Evolutionary conservation across 2,797 vertebrate genomes (phyloP), one percentile per base, ranked within the genome.

Genomic region (Chrosomus eos): DNA sequence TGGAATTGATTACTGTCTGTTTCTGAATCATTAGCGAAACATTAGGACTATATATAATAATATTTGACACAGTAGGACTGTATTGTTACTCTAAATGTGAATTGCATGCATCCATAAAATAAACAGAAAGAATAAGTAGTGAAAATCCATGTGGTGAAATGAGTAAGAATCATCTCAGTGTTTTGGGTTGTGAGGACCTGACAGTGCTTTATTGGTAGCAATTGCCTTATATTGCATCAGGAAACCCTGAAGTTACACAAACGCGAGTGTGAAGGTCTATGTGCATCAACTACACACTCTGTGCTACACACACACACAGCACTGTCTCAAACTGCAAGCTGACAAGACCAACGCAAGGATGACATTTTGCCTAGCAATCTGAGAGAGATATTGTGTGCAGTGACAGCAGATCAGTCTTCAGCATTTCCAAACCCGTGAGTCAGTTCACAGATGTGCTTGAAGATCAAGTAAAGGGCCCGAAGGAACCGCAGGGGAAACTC

Each of bases 191-290:
- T 48, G 33, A 67, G 84, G 38, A 68, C 70, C 23, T 76, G 43
- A 60, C 38, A 43, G 48, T 14, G 58, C 36, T 87, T 81, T 53
- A 68, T 26, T 53, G 33, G 75, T 33, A 64, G 66, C 45, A 60
- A n/a, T 88, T 87, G 62, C 87, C 19, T 53, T 23, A 23, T 48
- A 82, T 87, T 90, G 86, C 89, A 87, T 90, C 82, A 88, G 81
- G 74, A 60, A 84, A 82, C 43, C 16, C 40, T 53, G 64, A 55
- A 75, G 60, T 87, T 80, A 36, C 86, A 75, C 45, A 51, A 45
- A 79, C 51, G n/a, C 33, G 21, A 73, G 16, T 73, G 43, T 21
- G 72, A 40, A 18, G 23, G 43, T 43, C 36, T 55, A 55, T 55
- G 76, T 36, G 78, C 51, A 79, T 86, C 51, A 70, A 45, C 79